Conservation (phyloP, 1,140 invertebrate species). For the Cydia pomonella region DNA sequence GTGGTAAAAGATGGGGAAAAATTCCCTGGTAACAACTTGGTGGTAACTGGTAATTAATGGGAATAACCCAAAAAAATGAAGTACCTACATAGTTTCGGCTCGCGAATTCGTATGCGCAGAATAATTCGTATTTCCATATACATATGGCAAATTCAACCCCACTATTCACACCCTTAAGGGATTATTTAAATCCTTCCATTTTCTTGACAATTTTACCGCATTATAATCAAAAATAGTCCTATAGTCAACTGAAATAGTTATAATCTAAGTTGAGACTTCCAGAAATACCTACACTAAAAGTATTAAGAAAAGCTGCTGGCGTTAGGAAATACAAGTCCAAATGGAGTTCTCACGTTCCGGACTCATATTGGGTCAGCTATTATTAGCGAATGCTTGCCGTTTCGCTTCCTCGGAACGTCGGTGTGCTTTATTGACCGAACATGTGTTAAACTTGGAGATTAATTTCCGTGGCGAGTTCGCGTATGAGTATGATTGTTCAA, state of each 20-base stretch:
- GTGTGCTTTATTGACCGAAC: slow-evolving; percentile 7
- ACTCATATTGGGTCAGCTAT: slow-evolving; percentile 26
- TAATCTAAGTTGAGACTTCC: background rate
- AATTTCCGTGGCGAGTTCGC: background rate
- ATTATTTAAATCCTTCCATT: too few species aligned
- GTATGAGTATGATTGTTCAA: background rate
- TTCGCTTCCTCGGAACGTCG: slow-evolving; percentile 2
- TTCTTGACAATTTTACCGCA: too few species aligned
- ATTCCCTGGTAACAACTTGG: too few species aligned
- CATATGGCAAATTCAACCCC: too few species aligned
- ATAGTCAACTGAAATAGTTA: background rate
- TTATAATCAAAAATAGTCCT: too few species aligned
- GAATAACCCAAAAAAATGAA: too few species aligned
- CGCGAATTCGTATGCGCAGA: too few species aligned
- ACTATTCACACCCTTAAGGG: too few species aligned
- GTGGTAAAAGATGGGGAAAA: too few species aligned
- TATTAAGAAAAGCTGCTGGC: background rate
- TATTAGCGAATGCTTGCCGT: slow-evolving; percentile 21
- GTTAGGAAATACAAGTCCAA: slow-evolving; percentile 17
- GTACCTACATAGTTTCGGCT: too few species aligned
- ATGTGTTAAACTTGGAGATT: slow-evolving; percentile 10
- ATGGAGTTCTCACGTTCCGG: slow-evolving; percentile 28
- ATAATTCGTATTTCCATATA: too few species aligned
- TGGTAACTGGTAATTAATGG: too few species aligned
- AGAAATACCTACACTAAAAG: background rate